Evolutionary conservation across 2,888 invertebrate species (phyloP), one percentile per base, ranked within the genome.

Genomic region (Penaeus monodon): DNA sequence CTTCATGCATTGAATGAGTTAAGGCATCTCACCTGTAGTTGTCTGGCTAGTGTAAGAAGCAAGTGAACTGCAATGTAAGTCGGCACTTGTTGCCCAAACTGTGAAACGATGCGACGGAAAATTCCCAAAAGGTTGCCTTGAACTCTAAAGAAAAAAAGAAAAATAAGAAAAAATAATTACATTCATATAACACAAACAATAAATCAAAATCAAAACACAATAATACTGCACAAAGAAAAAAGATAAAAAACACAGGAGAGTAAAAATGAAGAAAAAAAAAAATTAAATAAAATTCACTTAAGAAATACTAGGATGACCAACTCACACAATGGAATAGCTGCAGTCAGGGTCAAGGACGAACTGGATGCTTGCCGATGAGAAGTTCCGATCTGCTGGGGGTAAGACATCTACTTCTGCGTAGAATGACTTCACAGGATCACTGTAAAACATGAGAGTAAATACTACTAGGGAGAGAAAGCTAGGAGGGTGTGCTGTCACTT

Each of bases 1-100:
- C 24, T 29, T 74, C 33, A 33, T 74, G 38, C 74, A 77, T 27
- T 44, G 64, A 27, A n/a, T 12, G 29, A 29, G 24, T 29, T 79
- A 57, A 33, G 10, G 38, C 22, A 38, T 77, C 73, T 66, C 49
- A 87, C 88, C 89, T 83, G 79, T n/a, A 88, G 79, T 70, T 88
- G 87, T 33, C 29, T 82, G 38, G 89, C 74, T n/a, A 89, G 83
- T 17, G 85, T 79, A 29, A 89, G 89, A n/a, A 89, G 88, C 38
- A 89, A 65, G 44, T 89, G 89, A 14, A 78, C 79, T 17, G 81
- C 81, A 27, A 74, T 63, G 83, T 88, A 89, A 29, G 89, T 77
- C 0, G 89, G 89, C 24, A 89, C 49, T 68, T 89, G 89, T 20
- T 82, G 73, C 33, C 87, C 85, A 74, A 88, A 89, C 24, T 88